Evolutionary conservation across 2,113 vertebrate species (phyloP).

Genomic region (Myotis yumanensis): DNA sequence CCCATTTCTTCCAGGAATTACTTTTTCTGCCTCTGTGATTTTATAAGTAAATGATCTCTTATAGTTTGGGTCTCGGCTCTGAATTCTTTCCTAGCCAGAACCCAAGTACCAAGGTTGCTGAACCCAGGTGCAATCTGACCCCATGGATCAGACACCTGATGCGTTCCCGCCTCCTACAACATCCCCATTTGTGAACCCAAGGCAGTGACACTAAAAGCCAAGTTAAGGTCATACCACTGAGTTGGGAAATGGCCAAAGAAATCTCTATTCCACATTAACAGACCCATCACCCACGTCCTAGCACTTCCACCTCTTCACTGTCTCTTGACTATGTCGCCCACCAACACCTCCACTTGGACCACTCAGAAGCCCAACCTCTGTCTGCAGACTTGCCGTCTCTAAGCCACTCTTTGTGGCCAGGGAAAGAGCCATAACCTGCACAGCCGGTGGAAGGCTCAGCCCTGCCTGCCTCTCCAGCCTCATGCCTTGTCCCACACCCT

Average conservation of each 20-base stretch:
- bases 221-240: neutral
- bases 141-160: no score
- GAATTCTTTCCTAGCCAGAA: no score
- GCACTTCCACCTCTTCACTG: neutral
- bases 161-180: no score
- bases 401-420: neutral
- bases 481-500: neutral
- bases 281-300: neutral
- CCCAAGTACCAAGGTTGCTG: no score
- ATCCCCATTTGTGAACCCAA: neutral
- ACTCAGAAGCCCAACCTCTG: neutral
- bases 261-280: neutral
- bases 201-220: neutral
- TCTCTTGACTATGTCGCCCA: neutral
- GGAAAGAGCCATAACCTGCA: neutral
- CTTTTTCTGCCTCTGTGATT: no score
- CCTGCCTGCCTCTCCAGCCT: neutral
- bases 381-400: neutral
- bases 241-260: neutral
- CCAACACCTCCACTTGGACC: neutral
- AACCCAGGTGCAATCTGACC: no score
- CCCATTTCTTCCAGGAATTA: no score
- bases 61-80: no score
- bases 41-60: no score
- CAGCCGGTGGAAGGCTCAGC: neutral